A percentile compares a stretch with the other conserved stretches of the same genome.
These are phyloP conservation scores for Amphiprion clarkii DNA, from an alignment of 2,797 vertebrate genomes.

Conservation along the genomic window DNA sequence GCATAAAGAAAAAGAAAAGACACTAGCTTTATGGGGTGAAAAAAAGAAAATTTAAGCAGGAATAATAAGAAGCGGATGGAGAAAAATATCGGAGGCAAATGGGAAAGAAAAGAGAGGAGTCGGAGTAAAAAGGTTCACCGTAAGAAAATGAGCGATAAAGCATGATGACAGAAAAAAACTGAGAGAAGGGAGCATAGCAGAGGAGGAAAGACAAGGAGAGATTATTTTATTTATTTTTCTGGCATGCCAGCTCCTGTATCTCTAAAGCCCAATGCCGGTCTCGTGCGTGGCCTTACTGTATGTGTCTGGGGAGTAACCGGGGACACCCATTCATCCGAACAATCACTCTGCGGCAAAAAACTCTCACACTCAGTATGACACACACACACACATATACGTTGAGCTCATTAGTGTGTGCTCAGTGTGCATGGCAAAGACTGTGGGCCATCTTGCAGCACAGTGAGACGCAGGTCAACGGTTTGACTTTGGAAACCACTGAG, in stretches of 20 bases:
- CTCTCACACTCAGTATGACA: constrained; percentile 9
- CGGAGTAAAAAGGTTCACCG: neutral
- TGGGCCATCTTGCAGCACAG: constrained; percentile 58
- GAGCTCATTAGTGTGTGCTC: constrained; percentile 65
- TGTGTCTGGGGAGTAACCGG: constrained; percentile 26
- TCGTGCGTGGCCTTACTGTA: neutral
- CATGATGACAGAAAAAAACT: neutral
- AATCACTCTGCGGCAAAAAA: constrained; percentile 67
- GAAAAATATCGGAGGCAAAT: neutral
- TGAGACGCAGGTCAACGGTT: constrained; percentile 64
- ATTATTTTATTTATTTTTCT: neutral
- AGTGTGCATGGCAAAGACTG: constrained; percentile 53
- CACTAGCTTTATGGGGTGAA: neutral
- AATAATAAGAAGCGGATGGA: neutral
- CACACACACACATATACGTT: constrained; percentile 24
- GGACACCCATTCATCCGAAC: constrained; percentile 54
- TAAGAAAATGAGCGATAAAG: constrained; percentile 4
- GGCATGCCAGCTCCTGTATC: constrained; percentile 17
- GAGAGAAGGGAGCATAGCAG: neutral
- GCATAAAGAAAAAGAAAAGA: neutral
- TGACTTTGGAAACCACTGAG: constrained; percentile 64
- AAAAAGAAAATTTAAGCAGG: constrained; percentile 3
- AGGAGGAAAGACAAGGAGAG: neutral
- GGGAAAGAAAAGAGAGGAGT: neutral
- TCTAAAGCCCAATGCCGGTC: constrained; percentile 11